These are phyloP conservation scores for Stegana nigrithorax DNA, from an alignment of 2,888 invertebrate genomes.

Conservation along the genomic window DNA sequence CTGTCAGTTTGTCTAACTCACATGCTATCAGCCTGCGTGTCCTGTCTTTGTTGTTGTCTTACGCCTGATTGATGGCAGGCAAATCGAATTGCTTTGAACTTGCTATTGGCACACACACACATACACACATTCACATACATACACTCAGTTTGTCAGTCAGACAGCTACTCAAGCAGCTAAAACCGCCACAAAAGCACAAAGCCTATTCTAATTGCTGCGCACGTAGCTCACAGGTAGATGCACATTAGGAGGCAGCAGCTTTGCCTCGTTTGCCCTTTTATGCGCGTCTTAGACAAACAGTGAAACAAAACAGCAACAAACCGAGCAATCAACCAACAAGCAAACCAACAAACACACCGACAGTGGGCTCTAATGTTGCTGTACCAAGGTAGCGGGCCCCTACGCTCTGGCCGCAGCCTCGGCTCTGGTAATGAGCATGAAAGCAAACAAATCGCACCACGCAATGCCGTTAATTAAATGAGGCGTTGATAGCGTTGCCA, in stretches of 20 bases:
- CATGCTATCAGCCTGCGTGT: neutral
- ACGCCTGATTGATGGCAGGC: constrained; percentile 34
- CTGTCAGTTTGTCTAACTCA: constrained; percentile 1
- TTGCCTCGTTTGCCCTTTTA: neutral
- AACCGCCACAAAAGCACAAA: no score
- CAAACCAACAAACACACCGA: no score
- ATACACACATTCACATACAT: no score
- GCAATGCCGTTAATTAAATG: constrained; percentile 51
- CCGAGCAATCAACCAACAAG: constrained; percentile 1
- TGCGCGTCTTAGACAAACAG: neutral
- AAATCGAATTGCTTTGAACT: constrained; percentile 45
- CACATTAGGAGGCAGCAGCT: constrained; percentile 4
- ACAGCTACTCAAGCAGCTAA: no score
- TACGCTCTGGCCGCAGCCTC: no score
- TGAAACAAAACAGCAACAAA: neutral
- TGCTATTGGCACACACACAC: no score
- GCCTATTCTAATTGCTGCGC: constrained; percentile 32
- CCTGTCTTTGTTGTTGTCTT: neutral
- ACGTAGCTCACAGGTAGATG: constrained; percentile 27
- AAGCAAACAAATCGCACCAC: neutral
- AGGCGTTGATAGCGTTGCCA: constrained; percentile 35
- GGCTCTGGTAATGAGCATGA: constrained; percentile 9
- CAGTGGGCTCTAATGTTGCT: no score
- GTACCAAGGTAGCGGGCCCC: no score
- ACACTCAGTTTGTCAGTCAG: no score